Percentiles rank a stretch among this genome's conserved stretches.
Conservation (phyloP, 2,888 invertebrate species). For the Clitarchus hookeri region DNA sequence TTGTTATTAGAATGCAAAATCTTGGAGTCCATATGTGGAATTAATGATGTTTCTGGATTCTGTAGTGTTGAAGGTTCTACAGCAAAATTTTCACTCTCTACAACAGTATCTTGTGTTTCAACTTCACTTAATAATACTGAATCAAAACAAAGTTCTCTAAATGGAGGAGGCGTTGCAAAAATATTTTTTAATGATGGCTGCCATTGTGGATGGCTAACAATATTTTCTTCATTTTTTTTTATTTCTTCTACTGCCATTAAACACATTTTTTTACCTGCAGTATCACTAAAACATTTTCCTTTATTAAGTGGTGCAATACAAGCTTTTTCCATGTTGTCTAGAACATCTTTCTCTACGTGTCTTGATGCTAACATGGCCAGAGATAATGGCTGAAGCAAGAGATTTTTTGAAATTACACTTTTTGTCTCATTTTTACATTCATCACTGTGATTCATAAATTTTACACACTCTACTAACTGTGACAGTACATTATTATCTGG, state of each 20-base stretch:
- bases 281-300: background rate
- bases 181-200: slow-evolving; percentile 7
- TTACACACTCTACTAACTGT: background rate
- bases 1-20: background rate
- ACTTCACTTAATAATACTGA: background rate
- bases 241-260: background rate
- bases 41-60: background rate
- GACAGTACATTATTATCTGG: background rate
- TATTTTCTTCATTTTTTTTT: background rate
- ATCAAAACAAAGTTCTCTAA: slow-evolving; percentile 1
- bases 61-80: background rate
- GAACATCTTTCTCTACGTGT: background rate
- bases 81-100: background rate
- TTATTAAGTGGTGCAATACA: background rate
- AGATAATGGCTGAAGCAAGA: background rate
- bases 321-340: background rate
- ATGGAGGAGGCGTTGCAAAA: background rate
- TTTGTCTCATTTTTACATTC: background rate
- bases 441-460: background rate
- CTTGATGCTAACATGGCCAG: background rate
- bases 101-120: background rate
- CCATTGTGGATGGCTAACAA: background rate
- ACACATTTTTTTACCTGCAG: background rate
- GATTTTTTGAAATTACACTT: background rate
- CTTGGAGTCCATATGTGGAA: background rate